Base-by-base conservation (phyloP, 2,888 invertebrate genomes). In the Argynnis bischoffii region DNA sequence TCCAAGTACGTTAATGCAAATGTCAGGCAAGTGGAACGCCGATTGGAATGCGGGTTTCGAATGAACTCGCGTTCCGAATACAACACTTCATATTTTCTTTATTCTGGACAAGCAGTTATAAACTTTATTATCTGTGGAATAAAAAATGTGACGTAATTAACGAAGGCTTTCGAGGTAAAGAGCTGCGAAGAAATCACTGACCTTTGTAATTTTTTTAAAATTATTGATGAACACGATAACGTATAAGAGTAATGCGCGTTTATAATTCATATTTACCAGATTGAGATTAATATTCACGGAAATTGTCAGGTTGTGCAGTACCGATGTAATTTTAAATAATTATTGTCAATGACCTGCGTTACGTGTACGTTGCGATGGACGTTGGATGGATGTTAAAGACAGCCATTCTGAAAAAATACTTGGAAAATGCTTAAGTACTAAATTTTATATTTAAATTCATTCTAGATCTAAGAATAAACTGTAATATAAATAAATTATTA, bases 41-140 rank as follows among this genome's bases (percentile, higher is more conserved):
- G 72, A 77, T 79, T 71, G 86, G 88, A 88, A 89, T 89, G 88
- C 84, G 84, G 83, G 81, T 76, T 79, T 77, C 77, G 77, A 79
- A 78, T 75, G 73, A 77, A 74, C 76, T 76, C 76, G 72, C 77
- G 81, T 82, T 78, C 81, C 78, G 79, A 82, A 81, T 82, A 81
- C 80, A 72, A 72, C 66, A 63, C 72, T 66, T 70, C 65, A 70
- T 66, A 60, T 55, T 61, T 72, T 60, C 71, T 71, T 68, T 63
- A 67, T 57, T 55, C 18, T 57, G 56, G 68, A 66, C 73, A 63
- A 70, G 65, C 75, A 55, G 79, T 75, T 75, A 70, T 76, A 51
- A 71, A 61, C 75, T 74, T 73, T 78, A 74, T 59, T 35, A 15
- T 3, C 47, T 63, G 59, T 16, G 16, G 31, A 8, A 65, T 76